Base-by-base conservation (phyloP, 92 coral and sea anemone genomes). In the Parazoanthus darwini region DNA sequence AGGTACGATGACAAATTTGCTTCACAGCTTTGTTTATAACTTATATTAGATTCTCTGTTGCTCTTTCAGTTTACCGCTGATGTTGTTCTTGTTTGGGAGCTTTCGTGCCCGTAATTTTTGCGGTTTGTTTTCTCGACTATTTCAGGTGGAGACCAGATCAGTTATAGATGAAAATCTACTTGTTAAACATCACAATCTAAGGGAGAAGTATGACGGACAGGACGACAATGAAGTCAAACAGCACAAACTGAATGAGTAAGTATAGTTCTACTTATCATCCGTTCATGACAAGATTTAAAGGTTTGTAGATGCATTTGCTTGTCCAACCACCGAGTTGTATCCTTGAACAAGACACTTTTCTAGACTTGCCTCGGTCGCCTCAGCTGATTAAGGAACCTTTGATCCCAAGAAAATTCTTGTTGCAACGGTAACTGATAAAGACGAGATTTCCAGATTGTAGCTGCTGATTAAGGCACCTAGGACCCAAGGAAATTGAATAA, bases 211-310 rank as follows among this genome's bases (percentile, higher is more conserved):
- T 65, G 98, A 93, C 66, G 92, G 90, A 13, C 77, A 72, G 20
- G 89, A 42, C 50, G 68, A 46, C 78, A 35, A 35, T 74, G 77
- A 74, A 44, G 59, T 51, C 18, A 80, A 86, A 82, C 90, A 88
- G 67, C 85, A 89, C 46, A 91, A 92, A 88, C 79, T 54, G 59
- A 54, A 85, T 73, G 96, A 94, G 96, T 94, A 90, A 72, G 94
- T 80, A 18, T 80, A 18, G 74, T 44, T 72, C 9, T 13, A 54
- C 59, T 54, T 29, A 37, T 43, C 10, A 29, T 29, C 20, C 33
- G 7, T 36, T 43, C 26, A 6, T 50, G 66, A 8, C 56, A 15
- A 39, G 11, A 7, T 13, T 72, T 50, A 20, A 26, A 37, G 29
- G 5, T 2, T 18, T 3, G 9, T n/a, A 0, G 9, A 9, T 63